Evolutionary conservation across 1,140 invertebrate genomes (phyloP), one percentile per base, ranked within the genome.

Genomic region (Leptopilina boulardi): DNA sequence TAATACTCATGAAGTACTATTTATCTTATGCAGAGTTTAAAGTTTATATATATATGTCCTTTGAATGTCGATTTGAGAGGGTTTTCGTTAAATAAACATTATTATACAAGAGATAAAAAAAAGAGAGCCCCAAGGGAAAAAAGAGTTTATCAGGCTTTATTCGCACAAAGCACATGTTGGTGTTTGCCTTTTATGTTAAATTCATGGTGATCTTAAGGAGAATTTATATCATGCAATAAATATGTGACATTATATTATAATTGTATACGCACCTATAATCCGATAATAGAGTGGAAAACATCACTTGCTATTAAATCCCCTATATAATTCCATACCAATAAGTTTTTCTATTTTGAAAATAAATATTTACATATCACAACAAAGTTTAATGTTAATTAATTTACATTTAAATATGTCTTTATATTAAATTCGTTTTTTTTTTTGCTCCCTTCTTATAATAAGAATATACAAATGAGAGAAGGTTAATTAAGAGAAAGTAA

Each of bases 1-100:
- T n/a, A n/a, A n/a, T n/a, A n/a, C n/a, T n/a, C n/a, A n/a, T n/a
- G n/a, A n/a, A n/a, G n/a, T n/a, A n/a, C n/a, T n/a, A n/a, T n/a
- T n/a, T n/a, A n/a, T n/a, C n/a, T n/a, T n/a, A n/a, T n/a, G n/a
- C n/a, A n/a, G n/a, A n/a, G n/a, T n/a, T n/a, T n/a, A n/a, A n/a
- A n/a, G n/a, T n/a, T n/a, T n/a, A n/a, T n/a, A n/a, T n/a, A n/a
- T n/a, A n/a, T n/a, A n/a, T n/a, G n/a, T n/a, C n/a, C n/a, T n/a
- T n/a, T n/a, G n/a, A 30, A 30, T 66, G 59, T 34, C 23, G n/a
- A 66, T 66, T 66, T 66, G 59, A 66, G 5, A 66, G 23, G 23
- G n/a, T n/a, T 66, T 66, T 66, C 23, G 26, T 66, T 66, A 66
- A 66, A 66, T 34, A 66, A 66, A 30, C 26, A 23, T 30, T 66